Conservation (phyloP, 2,113 vertebrate genomes). For the Dromas ardeola region DNA sequence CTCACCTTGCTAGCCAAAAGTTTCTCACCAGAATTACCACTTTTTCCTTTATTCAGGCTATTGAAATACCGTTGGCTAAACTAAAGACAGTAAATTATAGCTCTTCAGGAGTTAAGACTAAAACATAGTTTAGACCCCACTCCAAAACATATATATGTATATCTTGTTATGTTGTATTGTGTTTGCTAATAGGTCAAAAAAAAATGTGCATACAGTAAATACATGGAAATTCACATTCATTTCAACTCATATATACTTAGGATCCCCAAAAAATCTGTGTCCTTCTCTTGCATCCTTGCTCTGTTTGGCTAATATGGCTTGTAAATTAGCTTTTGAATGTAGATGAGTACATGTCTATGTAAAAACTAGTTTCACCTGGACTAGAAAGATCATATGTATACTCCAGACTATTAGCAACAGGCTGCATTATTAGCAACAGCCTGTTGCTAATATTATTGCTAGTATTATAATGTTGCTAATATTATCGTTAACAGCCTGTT, state of each 20-base stretch:
- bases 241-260: not conserved
- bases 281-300: not conserved
- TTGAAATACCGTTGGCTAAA: not conserved
- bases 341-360: not conserved
- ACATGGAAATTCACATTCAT: not conserved
- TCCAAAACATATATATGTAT: not conserved
- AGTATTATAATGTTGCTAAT: not conserved
- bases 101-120: not conserved
- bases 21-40: not conserved
- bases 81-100: not conserved
- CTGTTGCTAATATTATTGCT: not conserved
- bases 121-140: not conserved
- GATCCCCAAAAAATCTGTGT: not conserved
- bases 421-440: not conserved
- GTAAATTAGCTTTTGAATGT: not conserved
- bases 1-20: not conserved
- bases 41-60: not conserved
- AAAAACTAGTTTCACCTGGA: not conserved
- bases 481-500: not conserved
- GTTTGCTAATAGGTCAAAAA: not conserved
- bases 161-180: not conserved
- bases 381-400: not conserved
- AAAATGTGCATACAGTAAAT: not conserved
- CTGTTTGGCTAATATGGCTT: not conserved
- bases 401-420: not conserved